A percentile compares a stretch with the other conserved stretches of the same genome.
Conservation (phyloP, 2,797 vertebrate species). For the Threskiornis aethiopicus region DNA sequence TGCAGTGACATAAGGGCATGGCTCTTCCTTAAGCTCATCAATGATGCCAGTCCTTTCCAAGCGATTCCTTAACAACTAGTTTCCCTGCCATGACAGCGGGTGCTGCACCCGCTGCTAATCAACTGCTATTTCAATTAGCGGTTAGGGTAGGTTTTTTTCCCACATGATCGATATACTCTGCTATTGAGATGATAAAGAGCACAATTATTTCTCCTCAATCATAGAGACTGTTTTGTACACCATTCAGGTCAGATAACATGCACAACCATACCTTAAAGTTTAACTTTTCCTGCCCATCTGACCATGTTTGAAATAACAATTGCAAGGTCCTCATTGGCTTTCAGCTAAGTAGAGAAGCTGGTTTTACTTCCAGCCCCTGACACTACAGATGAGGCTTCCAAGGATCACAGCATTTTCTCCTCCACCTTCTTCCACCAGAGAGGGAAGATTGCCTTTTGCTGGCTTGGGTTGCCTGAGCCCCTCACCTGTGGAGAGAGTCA, state of each 20-base stretch:
- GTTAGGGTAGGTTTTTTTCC: not conserved
- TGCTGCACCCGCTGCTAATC: not conserved
- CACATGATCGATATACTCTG: not conserved
- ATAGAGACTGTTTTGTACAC: not conserved
- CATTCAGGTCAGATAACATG: not conserved
- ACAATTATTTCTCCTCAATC: not conserved
- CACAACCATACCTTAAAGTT: not conserved
- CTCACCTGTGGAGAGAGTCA: not conserved
- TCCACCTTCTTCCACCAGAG: not conserved
- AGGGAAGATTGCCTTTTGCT: not conserved
- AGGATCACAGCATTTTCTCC: not conserved
- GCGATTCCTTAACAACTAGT: not conserved
- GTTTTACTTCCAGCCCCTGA: not conserved
- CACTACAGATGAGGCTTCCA: not conserved
- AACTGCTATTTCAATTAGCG: not conserved
- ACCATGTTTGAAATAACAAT: not conserved
- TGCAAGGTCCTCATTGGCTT: not conserved
- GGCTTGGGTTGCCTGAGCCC: not conserved
- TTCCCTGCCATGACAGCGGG: not conserved
- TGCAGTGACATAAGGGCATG: not conserved
- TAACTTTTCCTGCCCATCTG: not conserved
- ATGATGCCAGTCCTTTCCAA: not conserved
- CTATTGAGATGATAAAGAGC: not conserved
- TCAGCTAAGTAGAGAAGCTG: not conserved
- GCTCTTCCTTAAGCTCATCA: not conserved